Evolutionary conservation across 2,888 invertebrate species (phyloP), one percentile per base, ranked within the genome.

Genomic region (Melanotus villosus): DNA sequence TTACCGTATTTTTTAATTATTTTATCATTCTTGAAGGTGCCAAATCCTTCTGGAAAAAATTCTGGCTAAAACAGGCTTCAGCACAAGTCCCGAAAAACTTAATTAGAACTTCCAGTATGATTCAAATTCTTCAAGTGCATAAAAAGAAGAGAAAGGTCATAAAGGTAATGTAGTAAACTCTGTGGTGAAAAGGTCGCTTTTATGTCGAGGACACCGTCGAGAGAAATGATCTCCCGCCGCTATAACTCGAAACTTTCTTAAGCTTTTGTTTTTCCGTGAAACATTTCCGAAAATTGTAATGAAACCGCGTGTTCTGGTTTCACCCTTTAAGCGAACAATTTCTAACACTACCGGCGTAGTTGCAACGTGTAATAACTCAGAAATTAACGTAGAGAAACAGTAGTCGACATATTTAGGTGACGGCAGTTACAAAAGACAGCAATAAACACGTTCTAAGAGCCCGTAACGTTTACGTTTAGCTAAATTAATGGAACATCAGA

Each of bases 401-500:
- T 12, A 23, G 19, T 21, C 30, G 43, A 45, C 43, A 64, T 64
- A 21, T 64, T 65, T 57, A 57, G 57, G 56, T 58, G 57, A 65
- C 65, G 47, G 41, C 32, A 32, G 65, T 50, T 65, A 65, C 65
- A 58, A 65, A 57, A 57, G 65, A 41, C 57, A 18, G 65, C 50
- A 47, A 65, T 65, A 65, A 65, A 65, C 65, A 65, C 57, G 47
- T 58, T 38, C 36, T 38, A 43, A 43, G 56, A 19, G 38, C 41
- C 54, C 43, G 19, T 54, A 64, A 65, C 58, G 65, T 65, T 58
- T 58, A 50, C 47, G 58, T 58, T 65, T 65, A 38, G 65, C 14
- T n/a, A 65, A 65, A 65, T 65, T 58, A 65, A 58, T 65, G 65
- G 54, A 38, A 58, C 47, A 65, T 65, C 43, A 60, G 14, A 60